Evolutionary conservation across 2,113 vertebrate genomes (phyloP).

Genomic region (Scalopus aquaticus): DNA sequence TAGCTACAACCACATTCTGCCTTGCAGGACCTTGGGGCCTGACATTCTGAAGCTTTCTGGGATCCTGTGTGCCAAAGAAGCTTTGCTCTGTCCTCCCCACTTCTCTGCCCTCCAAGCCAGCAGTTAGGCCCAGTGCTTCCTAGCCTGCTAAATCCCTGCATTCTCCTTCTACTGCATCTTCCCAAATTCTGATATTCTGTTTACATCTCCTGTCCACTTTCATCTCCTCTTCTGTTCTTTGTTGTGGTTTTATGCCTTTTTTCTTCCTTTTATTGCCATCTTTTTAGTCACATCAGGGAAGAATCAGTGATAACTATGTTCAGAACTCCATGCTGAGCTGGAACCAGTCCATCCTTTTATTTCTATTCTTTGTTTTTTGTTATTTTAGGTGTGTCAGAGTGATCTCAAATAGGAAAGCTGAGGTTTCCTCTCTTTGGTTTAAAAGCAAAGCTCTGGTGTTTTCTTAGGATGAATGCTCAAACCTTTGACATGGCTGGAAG

Average conservation of each 20-base stretch:
- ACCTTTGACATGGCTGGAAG: not conserved
- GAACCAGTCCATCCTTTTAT: not conserved
- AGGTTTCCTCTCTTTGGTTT: not conserved
- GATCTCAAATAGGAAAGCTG: not conserved
- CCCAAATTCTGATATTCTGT: not conserved
- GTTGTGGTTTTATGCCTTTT: not conserved
- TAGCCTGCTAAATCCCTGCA: not conserved
- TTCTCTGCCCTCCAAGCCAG: rapidly evolving
- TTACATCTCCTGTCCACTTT: not conserved
- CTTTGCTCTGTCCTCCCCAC: not conserved
- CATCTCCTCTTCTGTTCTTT: not conserved
- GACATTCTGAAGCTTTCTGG: not conserved
- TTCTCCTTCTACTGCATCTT: not conserved
- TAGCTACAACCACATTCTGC: rapidly evolving
- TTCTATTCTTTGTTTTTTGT: conserved; percentile 10
- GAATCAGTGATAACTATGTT: not conserved
- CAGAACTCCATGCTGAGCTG: not conserved
- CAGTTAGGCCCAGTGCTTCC: too few relatives aligned
- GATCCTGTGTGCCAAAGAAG: rapidly evolving
- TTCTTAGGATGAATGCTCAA: not conserved
- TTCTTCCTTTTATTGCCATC: not conserved
- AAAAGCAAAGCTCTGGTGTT: not conserved
- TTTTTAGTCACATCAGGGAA: not conserved
- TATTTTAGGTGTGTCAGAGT: not conserved
- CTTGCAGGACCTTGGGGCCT: not conserved